Conservation (phyloP, 2,113 vertebrate species). For the Apodemus sylvaticus region DNA sequence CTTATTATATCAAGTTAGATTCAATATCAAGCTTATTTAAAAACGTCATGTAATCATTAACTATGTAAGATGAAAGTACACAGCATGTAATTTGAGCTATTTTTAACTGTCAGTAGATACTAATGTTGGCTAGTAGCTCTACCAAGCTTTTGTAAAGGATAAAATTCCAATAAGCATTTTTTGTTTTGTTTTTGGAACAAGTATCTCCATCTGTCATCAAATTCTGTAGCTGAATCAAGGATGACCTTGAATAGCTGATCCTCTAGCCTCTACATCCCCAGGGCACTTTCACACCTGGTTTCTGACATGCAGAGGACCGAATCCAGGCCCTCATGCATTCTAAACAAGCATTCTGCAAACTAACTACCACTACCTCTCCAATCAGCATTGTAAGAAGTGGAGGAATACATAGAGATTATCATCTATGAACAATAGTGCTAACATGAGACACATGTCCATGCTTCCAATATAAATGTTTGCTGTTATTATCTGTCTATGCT, state of each 20-base stretch:
- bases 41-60: constrained; percentile 68
- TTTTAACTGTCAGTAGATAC: not conserved
- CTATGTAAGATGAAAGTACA: constrained; percentile 27
- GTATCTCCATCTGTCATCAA: too few relatives aligned
- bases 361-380: not conserved
- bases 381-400: not conserved
- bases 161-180: not conserved
- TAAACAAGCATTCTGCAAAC: too few relatives aligned
- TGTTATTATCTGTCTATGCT: not conserved
- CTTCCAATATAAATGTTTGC: not conserved
- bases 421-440: not conserved
- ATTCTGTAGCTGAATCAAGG: not conserved
- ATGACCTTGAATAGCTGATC: not conserved
- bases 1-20: constrained; percentile 63
- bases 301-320: not conserved
- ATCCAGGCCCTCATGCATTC: not conserved
- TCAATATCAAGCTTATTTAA: constrained; percentile 71
- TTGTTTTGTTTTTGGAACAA: not conserved
- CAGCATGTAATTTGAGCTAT: constrained; percentile 10
- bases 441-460: not conserved
- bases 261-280: not conserved
- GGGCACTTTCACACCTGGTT: not conserved
- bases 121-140: not conserved
- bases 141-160: not conserved
- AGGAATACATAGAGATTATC: not conserved